Percentiles rank a stretch among this genome's conserved stretches.
Conservation (phyloP, 2,113 vertebrate species). For the Pelvicachromis taeniatus region DNA sequence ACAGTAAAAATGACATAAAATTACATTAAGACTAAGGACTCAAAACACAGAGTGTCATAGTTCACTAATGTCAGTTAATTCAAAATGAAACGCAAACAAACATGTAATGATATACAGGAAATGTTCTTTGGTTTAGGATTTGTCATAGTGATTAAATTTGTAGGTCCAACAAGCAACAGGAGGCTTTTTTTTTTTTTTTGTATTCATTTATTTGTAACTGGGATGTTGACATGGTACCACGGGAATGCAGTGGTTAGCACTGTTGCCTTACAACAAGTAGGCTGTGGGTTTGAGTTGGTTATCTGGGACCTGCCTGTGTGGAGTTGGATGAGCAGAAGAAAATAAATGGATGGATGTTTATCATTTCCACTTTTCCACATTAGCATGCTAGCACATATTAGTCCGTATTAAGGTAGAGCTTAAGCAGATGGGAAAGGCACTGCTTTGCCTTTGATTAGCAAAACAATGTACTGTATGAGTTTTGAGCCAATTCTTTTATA, state of each 20-base stretch:
- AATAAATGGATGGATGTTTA: background rate
- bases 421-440: background rate
- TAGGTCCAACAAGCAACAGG: background rate
- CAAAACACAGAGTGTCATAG: background rate
- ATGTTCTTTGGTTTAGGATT: background rate
- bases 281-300: background rate
- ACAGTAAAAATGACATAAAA: background rate
- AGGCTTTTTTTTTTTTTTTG: background rate
- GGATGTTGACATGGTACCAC: background rate
- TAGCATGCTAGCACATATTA: background rate
- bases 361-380: background rate
- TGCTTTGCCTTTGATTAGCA: background rate
- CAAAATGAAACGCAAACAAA: background rate
- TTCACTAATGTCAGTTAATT: background rate
- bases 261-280: background rate
- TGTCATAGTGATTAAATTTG: background rate
- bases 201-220: background rate
- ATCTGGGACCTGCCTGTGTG: background rate
- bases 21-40: background rate
- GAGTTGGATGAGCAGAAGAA: background rate
- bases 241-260: background rate
- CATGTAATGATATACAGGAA: background rate
- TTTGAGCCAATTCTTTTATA: background rate
- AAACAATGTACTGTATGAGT: background rate
- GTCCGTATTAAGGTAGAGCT: background rate